Evolutionary conservation across 2,888 invertebrate species (phyloP).

Genomic region (Idaea dimidiata): DNA sequence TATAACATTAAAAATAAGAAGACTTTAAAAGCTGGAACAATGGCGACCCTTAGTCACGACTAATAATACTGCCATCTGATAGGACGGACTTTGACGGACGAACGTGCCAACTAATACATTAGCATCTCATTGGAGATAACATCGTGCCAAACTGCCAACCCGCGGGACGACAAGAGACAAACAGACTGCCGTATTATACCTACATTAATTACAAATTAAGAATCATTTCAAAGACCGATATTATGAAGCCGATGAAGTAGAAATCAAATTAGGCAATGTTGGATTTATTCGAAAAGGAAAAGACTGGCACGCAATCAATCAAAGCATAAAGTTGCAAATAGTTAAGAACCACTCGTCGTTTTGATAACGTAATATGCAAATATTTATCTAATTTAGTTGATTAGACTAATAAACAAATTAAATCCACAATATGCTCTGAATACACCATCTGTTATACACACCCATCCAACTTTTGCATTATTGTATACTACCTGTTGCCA

Average conservation of each 20-base stretch:
- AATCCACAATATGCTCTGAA: slow-evolving; percentile 3
- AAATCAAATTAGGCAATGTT: background rate
- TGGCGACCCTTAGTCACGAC: slow-evolving; percentile 44
- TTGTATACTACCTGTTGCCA: background rate
- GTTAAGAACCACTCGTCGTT: slow-evolving; percentile 25
- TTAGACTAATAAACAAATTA: slow-evolving; percentile 20
- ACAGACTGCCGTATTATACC: slow-evolving; percentile 36
- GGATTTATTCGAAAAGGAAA: background rate
- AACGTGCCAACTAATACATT: slow-evolving; percentile 76
- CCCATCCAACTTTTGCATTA: background rate
- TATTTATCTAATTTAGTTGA: slow-evolving; percentile 31
- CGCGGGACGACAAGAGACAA: slow-evolving; percentile 45
- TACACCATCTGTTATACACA: background rate
- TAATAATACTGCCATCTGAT: slow-evolving; percentile 65
- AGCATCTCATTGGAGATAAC: slow-evolving; percentile 68
- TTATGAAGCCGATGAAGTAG: background rate
- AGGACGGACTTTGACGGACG: slow-evolving; percentile 46
- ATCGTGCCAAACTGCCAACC: slow-evolving; percentile 61
- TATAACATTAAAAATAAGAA: slow-evolving; percentile 40
- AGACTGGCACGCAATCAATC: slow-evolving; percentile 35
- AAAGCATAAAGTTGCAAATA: slow-evolving; percentile 16
- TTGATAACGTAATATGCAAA: slow-evolving; percentile 32
- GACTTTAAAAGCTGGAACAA: slow-evolving; percentile 44
- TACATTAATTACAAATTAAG: slow-evolving; percentile 42
- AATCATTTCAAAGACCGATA: background rate